phyloP scores from a whole-genome alignment of 2,888 invertebrate species.

The Mystacides longicornis region DNA sequence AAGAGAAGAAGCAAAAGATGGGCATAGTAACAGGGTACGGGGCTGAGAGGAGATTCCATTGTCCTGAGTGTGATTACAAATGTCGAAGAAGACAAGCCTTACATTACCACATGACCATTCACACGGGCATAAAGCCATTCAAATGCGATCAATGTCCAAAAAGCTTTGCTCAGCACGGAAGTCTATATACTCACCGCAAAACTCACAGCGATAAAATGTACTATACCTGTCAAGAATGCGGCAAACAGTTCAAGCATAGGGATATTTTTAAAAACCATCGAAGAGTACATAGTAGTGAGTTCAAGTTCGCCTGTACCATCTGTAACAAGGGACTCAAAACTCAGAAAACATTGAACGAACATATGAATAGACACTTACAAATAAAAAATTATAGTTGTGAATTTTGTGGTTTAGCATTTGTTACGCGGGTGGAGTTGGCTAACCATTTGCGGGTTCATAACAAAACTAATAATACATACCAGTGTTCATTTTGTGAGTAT shows the following conservation, averaged over 20 bases:
- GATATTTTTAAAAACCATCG: constrained; percentile 40
- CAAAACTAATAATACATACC: neutral
- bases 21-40: constrained; percentile 35
- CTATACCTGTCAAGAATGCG: constrained; percentile 41
- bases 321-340: constrained; percentile 42
- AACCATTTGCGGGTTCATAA: constrained; percentile 40
- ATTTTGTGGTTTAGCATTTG: constrained; percentile 43
- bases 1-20: neutral
- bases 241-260: constrained; percentile 45
- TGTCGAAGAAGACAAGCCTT: constrained; percentile 45
- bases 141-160: constrained; percentile 41
- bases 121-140: constrained; percentile 43
- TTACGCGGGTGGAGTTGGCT: constrained; percentile 40
- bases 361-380: constrained; percentile 42
- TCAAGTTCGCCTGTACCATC: constrained; percentile 35
- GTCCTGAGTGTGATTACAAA: constrained; percentile 39
- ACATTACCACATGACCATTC: constrained; percentile 42
- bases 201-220: constrained; percentile 38
- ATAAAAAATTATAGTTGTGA: constrained; percentile 44
- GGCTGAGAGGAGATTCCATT: constrained; percentile 37
- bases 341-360: constrained; percentile 37
- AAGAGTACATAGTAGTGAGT: constrained; percentile 35
- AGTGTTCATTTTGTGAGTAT: constrained; percentile 29
- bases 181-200: constrained; percentile 40
- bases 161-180: constrained; percentile 41